Evolutionary conservation across 2,888 invertebrate species (phyloP).

Genomic region (Lymantria monacha): DNA sequence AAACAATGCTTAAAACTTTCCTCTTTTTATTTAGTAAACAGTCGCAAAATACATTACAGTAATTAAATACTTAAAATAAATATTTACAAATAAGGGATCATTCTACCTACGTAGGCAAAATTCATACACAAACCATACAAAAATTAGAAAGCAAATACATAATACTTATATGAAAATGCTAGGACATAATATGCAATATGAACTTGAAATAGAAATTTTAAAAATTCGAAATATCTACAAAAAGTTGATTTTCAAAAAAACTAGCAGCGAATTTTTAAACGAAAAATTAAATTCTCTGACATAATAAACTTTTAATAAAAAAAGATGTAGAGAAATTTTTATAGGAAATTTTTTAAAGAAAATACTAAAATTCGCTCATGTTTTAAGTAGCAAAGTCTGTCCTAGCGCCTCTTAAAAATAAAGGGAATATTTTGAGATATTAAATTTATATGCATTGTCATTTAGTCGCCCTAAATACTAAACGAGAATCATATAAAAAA

Average conservation of each 20-base stretch:
- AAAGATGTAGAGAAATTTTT: slow-evolving; percentile 51
- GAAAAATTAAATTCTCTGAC: slow-evolving; percentile 44
- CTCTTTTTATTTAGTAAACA: slow-evolving; percentile 76
- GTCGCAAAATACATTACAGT: slow-evolving; percentile 74
- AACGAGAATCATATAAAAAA: slow-evolving; percentile 77
- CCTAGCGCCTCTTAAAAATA: slow-evolving; percentile 51
- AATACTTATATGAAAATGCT: slow-evolving; percentile 46
- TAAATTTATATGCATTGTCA: slow-evolving; percentile 77
- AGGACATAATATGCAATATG: slow-evolving; percentile 35
- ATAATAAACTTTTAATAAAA: slow-evolving; percentile 48
- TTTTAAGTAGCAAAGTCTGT: slow-evolving; percentile 39
- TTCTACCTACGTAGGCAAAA: slow-evolving; percentile 80
- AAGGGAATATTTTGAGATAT: slow-evolving; percentile 71
- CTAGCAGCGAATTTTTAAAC: slow-evolving; percentile 33
- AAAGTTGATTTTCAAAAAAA: slow-evolving; percentile 32
- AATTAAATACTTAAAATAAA: slow-evolving; percentile 74
- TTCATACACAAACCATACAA: slow-evolving; percentile 76
- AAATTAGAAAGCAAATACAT: slow-evolving; percentile 67
- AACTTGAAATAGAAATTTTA: slow-evolving; percentile 39
- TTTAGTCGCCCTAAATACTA: slow-evolving; percentile 81
- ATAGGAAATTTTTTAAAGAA: slow-evolving; percentile 9
- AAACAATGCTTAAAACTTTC: slow-evolving; percentile 52
- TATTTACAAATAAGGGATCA: slow-evolving; percentile 76
- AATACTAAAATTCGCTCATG: slow-evolving; percentile 33
- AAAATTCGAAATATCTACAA: slow-evolving; percentile 34